Percentiles rank a stretch among this genome's conserved stretches.
These are phyloP conservation scores for Lagopus leucura DNA, from an alignment of 2,113 vertebrate species.

Conservation along the genomic window DNA sequence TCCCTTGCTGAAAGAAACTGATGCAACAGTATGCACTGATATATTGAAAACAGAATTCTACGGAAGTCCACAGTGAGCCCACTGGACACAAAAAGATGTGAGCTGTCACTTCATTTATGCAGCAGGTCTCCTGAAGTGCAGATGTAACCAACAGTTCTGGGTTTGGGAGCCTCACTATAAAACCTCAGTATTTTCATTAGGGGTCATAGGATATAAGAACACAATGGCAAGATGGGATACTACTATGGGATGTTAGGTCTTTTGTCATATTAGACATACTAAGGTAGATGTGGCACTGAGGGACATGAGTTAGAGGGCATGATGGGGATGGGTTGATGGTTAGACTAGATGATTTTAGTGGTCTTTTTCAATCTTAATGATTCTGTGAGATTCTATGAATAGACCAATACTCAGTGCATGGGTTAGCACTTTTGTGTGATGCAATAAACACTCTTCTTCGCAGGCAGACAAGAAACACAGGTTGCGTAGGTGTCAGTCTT, in stretches of 20 bases:
- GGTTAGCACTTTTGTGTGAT: background rate
- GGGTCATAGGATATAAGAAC: background rate
- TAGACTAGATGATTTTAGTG: no score
- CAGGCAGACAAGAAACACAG: background rate
- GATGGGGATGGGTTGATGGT: no score
- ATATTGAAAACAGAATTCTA: background rate
- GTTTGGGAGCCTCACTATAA: background rate
- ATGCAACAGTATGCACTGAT: background rate
- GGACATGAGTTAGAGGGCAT: no score
- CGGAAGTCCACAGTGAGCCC: rapidly evolving
- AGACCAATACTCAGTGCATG: background rate
- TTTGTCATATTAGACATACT: background rate
- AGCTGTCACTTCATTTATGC: background rate
- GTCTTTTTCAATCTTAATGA: no score
- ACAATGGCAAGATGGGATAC: background rate
- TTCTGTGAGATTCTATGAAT: no score
- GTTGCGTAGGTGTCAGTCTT: conserved; percentile 33
- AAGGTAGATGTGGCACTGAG: no score
- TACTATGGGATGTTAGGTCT: background rate
- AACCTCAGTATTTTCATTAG: background rate
- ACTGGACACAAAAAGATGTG: background rate
- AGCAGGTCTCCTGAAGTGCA: background rate
- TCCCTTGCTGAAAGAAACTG: background rate
- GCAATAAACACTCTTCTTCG: background rate
- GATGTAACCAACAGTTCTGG: rapidly evolving